phyloP scores from a whole-genome alignment of 64 coral and sea anemone species.

The Stichodactyla helianthus region DNA sequence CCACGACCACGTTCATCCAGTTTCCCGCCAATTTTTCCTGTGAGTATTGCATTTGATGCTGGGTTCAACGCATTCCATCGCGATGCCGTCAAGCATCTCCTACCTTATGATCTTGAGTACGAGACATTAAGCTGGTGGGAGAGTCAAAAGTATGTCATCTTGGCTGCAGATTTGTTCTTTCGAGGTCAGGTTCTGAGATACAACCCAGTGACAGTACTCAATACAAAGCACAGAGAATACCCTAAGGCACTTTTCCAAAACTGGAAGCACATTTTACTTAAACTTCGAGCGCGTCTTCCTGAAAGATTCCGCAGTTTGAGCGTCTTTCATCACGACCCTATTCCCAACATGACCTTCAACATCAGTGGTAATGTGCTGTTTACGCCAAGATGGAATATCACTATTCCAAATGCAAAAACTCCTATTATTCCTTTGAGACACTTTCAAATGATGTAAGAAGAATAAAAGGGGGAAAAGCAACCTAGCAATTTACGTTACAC shows the following conservation, averaged over 20 bases:
- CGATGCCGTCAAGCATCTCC: conserved; percentile 44
- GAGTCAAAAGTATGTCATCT: conserved; percentile 90
- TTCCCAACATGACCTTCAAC: conserved; percentile 50
- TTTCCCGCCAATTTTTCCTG: conserved; percentile 62
- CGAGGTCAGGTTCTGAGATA: conserved; percentile 79
- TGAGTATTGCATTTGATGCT: conserved; percentile 79
- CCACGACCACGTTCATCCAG: conserved; percentile 26
- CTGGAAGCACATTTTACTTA: conserved; percentile 65
- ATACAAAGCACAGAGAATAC: conserved; percentile 80
- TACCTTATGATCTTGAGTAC: conserved; percentile 77
- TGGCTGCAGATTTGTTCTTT: conserved; percentile 70
- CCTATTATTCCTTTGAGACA: conserved; percentile 63
- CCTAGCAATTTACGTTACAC: conserved; percentile 1
- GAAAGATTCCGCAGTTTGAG: conserved; percentile 16
- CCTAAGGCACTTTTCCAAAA: conserved; percentile 53
- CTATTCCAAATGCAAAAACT: conserved; percentile 43
- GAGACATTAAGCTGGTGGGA: conserved; percentile 90
- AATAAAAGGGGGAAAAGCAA: conserved; percentile 15
- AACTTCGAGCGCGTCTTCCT: conserved; percentile 46
- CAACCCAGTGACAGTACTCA: conserved; percentile 53
- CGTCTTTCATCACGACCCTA: conserved; percentile 8
- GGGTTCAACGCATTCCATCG: conserved; percentile 80
- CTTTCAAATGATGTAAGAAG: conserved; percentile 5
- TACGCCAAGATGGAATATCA: conserved; percentile 61
- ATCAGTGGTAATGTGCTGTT: conserved; percentile 37